Percentiles rank a stretch among this genome's conserved stretches.
These are phyloP conservation scores for Argyrosomus japonicus DNA, from an alignment of 2,113 vertebrate genomes.

Conservation along the genomic window DNA sequence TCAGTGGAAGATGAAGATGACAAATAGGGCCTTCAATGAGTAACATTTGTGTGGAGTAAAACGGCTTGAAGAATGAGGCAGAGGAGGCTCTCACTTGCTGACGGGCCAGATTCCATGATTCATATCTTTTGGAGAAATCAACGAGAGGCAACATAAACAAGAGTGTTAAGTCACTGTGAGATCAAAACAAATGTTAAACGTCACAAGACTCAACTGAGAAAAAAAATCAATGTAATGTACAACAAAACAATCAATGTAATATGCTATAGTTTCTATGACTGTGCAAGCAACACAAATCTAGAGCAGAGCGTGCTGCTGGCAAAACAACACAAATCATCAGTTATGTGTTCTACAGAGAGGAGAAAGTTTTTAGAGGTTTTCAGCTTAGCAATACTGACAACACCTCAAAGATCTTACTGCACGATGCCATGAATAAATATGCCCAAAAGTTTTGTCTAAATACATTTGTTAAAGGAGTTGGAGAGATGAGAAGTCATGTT, in stretches of 20 bases:
- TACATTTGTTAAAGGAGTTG: constrained; percentile 43
- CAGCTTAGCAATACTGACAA: constrained; percentile 63
- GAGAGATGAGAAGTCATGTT: constrained; percentile 34
- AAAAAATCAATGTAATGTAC: constrained; percentile 37
- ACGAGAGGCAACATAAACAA: constrained; percentile 9
- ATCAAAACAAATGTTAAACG: constrained; percentile 55
- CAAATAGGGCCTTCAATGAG: constrained; percentile 32
- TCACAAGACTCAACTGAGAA: constrained; percentile 26
- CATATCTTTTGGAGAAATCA: constrained; percentile 45
- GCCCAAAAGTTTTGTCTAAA: constrained; percentile 58
- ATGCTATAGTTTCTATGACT: constrained; percentile 59
- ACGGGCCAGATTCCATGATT: constrained; percentile 35
- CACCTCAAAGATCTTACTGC: constrained; percentile 56
- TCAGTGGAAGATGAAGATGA: constrained; percentile 37
- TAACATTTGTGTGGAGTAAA: constrained; percentile 31
- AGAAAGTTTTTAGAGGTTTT: constrained; percentile 48
- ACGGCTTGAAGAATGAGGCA: constrained; percentile 26
- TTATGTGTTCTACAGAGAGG: constrained; percentile 58
- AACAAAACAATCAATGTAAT: constrained; percentile 56
- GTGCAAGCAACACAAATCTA: constrained; percentile 60
- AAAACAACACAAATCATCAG: constrained; percentile 71
- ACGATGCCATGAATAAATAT: constrained; percentile 64
- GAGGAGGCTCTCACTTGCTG: constrained; percentile 8
- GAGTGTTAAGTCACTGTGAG: neutral
- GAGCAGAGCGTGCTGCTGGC: constrained; percentile 73